These are phyloP conservation scores for Harpegnathos saltator DNA, from an alignment of 1,140 invertebrate species.

Conservation along the genomic window DNA sequence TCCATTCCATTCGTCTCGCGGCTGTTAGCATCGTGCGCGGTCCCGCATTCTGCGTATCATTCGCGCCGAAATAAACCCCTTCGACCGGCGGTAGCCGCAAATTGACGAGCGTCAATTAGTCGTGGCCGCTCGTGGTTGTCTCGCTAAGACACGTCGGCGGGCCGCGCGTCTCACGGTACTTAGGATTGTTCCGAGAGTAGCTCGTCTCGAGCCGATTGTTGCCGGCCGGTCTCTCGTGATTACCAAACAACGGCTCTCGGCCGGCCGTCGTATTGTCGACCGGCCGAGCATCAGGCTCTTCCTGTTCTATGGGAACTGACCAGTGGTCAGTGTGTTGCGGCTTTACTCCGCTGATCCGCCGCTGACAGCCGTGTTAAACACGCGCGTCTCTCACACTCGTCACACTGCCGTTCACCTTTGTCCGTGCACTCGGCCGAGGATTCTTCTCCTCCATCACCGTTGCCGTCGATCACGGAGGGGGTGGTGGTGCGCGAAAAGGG, in stretches of 20 bases:
- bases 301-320: slow-evolving; percentile 78
- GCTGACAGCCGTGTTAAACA: slow-evolving; percentile 73
- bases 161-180: slow-evolving; percentile 78
- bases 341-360: slow-evolving; percentile 60
- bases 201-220: slow-evolving; percentile 71
- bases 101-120: slow-evolving; percentile 76
- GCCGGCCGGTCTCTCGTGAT: slow-evolving; percentile 55
- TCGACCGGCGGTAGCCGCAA: slow-evolving; percentile 49
- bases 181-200: slow-evolving; percentile 74
- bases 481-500: slow-evolving; percentile 30
- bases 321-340: slow-evolving; percentile 72
- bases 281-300: slow-evolving; percentile 43
- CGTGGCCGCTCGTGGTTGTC: slow-evolving; percentile 65
- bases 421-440: background rate
- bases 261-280: slow-evolving; percentile 51
- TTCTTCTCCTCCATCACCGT: background rate
- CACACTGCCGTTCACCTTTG: slow-evolving; percentile 27
- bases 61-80: slow-evolving; percentile 43
- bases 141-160: slow-evolving; percentile 64
- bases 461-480: background rate
- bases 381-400: slow-evolving; percentile 56
- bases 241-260: slow-evolving; percentile 63
- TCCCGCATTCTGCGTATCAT: background rate
- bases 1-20: slow-evolving; percentile 35
- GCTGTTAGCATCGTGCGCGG: slow-evolving; percentile 45